phyloP scores from a whole-genome alignment of 2,888 invertebrate species.

The Drosophila trichaetosa region DNA sequence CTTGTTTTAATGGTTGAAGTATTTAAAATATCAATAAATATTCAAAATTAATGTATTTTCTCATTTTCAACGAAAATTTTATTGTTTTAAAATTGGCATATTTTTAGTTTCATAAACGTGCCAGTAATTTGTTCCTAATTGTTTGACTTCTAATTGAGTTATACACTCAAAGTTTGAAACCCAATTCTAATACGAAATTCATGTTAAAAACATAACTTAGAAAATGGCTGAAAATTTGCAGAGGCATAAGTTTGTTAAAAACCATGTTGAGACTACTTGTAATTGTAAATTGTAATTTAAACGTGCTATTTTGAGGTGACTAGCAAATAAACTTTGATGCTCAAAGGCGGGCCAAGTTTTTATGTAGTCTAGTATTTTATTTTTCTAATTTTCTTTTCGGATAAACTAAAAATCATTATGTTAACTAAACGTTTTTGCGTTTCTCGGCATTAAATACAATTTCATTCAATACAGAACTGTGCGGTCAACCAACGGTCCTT shows the following conservation, averaged over 20 bases:
- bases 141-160: neutral
- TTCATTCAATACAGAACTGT: conserved; percentile 1
- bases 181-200: neutral
- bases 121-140: neutral
- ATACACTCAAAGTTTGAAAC: too few relatives aligned
- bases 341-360: neutral
- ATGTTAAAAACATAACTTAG: neutral
- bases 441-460: neutral
- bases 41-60: neutral
- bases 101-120: neutral
- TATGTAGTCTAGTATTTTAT: neutral
- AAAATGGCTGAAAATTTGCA: neutral
- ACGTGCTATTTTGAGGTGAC: neutral
- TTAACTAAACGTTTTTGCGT: conserved; percentile 13
- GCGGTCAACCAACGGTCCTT: neutral
- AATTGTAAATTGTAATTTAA: neutral
- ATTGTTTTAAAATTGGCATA: neutral
- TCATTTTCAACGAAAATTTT: neutral
- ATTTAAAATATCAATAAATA: neutral
- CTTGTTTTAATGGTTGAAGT: neutral
- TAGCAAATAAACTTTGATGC: neutral
- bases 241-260: neutral
- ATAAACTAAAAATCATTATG: neutral
- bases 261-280: too few relatives aligned
- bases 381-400: neutral